These are phyloP conservation scores for Onthophagus taurus DNA, from an alignment of 1,140 invertebrate genomes.

Conservation along the genomic window DNA sequence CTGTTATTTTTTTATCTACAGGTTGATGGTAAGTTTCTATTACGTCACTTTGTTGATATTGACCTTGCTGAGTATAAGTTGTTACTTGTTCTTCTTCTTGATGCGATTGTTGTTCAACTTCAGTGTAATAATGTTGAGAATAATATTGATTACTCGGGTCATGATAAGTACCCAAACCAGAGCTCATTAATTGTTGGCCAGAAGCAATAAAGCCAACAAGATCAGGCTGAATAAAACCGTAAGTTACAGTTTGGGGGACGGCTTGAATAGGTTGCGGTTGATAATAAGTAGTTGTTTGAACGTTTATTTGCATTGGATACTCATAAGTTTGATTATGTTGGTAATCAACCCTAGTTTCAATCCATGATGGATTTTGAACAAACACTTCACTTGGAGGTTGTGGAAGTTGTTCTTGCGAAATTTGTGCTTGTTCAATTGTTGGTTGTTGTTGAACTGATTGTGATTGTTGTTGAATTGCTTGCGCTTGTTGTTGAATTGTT, in stretches of 20 bases:
- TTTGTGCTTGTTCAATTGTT: not conserved
- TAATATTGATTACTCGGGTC: conserved; percentile 12
- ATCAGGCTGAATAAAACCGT: conserved; percentile 42
- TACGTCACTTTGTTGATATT: no score
- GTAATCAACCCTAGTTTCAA: conserved; percentile 3
- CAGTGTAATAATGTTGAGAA: conserved; percentile 7
- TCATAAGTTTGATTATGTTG: conserved; percentile 7
- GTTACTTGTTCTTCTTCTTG: not conserved
- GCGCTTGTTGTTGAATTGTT: not conserved
- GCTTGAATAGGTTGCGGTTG: conserved; percentile 1
- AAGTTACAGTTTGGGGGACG: conserved; percentile 26
- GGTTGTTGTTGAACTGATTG: not conserved
- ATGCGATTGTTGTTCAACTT: not conserved
- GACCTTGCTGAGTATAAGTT: no score
- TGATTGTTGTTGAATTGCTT: not conserved
- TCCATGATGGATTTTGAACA: no score
- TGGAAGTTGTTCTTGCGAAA: not conserved
- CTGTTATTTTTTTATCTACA: not conserved
- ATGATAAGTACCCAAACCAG: conserved; percentile 36
- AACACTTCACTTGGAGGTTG: no score
- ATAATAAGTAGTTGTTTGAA: conserved; percentile 10
- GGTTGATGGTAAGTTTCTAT: no score
- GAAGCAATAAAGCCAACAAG: conserved; percentile 44
- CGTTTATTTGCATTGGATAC: not conserved
- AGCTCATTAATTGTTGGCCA: conserved; percentile 37